phyloP scores from a whole-genome alignment of 1,140 invertebrate species.

The Lucilia cuprina region DNA sequence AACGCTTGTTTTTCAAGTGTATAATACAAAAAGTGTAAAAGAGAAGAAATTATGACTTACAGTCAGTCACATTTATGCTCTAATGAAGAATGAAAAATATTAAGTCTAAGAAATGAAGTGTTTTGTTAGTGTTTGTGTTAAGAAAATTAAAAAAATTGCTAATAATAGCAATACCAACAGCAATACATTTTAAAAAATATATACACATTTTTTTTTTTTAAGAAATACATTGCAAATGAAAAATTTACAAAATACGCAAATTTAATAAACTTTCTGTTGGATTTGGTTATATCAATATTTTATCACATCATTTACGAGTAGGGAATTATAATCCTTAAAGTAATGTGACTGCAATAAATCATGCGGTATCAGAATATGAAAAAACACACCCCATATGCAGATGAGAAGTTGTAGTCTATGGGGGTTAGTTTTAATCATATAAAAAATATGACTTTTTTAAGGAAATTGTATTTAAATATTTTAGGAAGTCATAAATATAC shows the following conservation, averaged over 20 bases:
- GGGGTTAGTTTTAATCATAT: neutral
- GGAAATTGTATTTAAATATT: no score
- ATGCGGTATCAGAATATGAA: neutral
- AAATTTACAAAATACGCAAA: constrained; percentile 7
- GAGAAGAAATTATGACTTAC: neutral
- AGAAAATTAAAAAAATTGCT: no score
- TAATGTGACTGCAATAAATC: constrained; percentile 5
- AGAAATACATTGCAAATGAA: neutral
- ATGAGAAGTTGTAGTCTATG: neutral
- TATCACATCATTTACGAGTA: neutral
- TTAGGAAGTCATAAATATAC: no score
- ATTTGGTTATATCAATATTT: neutral
- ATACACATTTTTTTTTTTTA: neutral
- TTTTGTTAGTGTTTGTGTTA: neutral
- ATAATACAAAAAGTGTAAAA: neutral
- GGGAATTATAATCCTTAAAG: neutral
- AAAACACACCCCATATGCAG: neutral
- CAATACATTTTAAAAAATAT: neutral
- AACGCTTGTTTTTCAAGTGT: neutral
- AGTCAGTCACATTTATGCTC: neutral
- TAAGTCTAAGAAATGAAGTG: neutral
- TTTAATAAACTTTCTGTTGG: neutral
- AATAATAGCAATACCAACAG: neutral
- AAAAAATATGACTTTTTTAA: no score
- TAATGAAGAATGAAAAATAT: neutral